Evolutionary conservation across 2,113 vertebrate genomes (phyloP).

Genomic region (Pardalotus punctatus): DNA sequence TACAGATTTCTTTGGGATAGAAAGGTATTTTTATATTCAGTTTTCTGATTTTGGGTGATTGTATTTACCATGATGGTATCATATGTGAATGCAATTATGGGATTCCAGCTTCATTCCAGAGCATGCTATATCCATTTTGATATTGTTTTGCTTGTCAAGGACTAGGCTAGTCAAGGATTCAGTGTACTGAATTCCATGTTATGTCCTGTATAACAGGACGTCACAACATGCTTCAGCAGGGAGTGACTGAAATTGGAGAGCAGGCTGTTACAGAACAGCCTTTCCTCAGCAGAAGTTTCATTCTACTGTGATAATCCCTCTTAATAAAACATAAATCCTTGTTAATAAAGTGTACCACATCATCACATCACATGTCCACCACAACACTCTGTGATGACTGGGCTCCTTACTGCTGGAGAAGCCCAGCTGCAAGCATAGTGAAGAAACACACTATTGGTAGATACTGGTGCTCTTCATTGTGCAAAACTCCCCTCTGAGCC

Average conservation of each 20-base stretch:
- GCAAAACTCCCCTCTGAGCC: neutral
- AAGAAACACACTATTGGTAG: neutral
- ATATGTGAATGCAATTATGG: neutral
- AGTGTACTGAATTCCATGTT: neutral
- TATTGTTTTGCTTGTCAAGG: neutral
- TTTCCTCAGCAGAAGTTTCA: neutral
- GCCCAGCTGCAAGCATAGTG: neutral
- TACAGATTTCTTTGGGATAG: neutral
- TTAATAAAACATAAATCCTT: neutral
- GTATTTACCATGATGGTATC: neutral
- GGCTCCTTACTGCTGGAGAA: neutral
- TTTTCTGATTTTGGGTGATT: neutral
- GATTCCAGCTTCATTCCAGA: neutral
- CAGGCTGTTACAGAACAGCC: neutral
- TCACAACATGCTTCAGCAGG: neutral
- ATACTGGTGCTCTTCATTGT: neutral
- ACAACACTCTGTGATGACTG: neutral
- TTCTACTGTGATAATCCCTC: neutral
- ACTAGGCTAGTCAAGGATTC: neutral
- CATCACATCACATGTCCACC: neutral
- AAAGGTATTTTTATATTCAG: neutral
- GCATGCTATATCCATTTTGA: neutral
- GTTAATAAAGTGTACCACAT: neutral
- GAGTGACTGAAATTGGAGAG: neutral
- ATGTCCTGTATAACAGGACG: neutral